Conservation (phyloP, 1,140 invertebrate genomes). For the Asbolus verrucosus region DNA sequence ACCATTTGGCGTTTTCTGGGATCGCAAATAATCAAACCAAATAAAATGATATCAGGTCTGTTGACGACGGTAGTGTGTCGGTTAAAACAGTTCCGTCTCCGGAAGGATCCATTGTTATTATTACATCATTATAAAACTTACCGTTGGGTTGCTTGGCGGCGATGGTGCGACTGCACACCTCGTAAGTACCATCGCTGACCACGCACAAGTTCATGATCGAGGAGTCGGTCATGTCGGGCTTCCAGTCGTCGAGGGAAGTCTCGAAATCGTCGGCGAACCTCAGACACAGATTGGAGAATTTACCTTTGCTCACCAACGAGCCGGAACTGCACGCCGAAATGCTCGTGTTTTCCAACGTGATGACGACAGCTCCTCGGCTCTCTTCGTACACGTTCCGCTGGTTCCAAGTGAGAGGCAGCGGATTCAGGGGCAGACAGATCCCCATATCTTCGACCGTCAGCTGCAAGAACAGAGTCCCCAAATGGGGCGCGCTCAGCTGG, state of each 20-base stretch:
- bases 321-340: constrained; percentile 91
- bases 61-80: not conserved
- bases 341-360: constrained; percentile 94
- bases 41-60: too few species aligned
- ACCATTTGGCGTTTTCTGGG: constrained; percentile 98
- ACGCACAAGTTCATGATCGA: constrained; percentile 94
- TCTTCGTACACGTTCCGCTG: constrained; percentile 80
- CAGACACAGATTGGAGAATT: constrained; percentile 89
- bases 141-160: constrained; percentile 80
- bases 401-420: constrained; percentile 77
- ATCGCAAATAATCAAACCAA: constrained; percentile 15
- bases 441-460: constrained; percentile 97
- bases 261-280: constrained; percentile 98
- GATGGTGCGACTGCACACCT: constrained; percentile 93
- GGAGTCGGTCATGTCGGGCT: constrained; percentile 86
- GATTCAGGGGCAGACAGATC: constrained; percentile 92
- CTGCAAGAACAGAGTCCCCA: constrained; percentile 93
- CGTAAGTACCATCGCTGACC: constrained; percentile 98
- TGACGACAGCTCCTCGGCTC: constrained; percentile 89
- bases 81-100: too few species aligned
- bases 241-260: constrained; percentile 96
- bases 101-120: too few species aligned
- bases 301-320: constrained; percentile 80
- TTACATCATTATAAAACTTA: constrained; percentile 60
- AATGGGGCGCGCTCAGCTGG: constrained; percentile 77